A percentile compares a stretch with the other conserved stretches of the same genome.
Conservation (phyloP, 2,888 invertebrate species). For the Polia nebulosa region DNA sequence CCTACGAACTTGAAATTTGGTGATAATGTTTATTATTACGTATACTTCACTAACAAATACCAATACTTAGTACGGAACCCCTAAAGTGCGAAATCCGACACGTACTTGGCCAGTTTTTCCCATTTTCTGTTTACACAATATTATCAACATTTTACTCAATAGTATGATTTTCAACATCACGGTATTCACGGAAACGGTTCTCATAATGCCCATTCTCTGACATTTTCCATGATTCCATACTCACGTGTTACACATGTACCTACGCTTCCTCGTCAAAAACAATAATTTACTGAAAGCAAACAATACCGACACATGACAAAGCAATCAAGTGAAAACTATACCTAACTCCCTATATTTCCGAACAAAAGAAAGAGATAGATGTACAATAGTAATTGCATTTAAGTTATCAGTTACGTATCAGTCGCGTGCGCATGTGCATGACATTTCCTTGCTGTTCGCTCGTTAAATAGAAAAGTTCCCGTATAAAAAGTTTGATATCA, state of each 20-base stretch:
- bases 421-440: constrained; percentile 57
- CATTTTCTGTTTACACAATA: constrained; percentile 3
- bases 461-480: constrained; percentile 47
- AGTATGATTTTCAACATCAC: constrained; percentile 1
- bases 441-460: constrained; percentile 55
- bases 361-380: constrained; percentile 15
- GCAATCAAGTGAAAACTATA: constrained; percentile 20
- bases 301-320: constrained; percentile 22
- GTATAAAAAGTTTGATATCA: constrained; percentile 44
- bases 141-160: background rate
- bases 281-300: constrained; percentile 36
- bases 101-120: no score
- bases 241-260: background rate
- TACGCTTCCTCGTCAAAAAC: constrained; percentile 41
- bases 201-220: background rate
- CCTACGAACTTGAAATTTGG: no score
- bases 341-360: background rate
- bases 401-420: constrained; percentile 37
- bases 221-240: constrained; percentile 22
- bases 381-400: constrained; percentile 18
- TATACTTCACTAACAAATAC: no score
- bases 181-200: constrained; percentile 12
- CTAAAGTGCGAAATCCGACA: no score
- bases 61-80: no score
- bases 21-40: no score